Conservation (phyloP, 1,140 invertebrate genomes). For the Lethrus apterus region DNA sequence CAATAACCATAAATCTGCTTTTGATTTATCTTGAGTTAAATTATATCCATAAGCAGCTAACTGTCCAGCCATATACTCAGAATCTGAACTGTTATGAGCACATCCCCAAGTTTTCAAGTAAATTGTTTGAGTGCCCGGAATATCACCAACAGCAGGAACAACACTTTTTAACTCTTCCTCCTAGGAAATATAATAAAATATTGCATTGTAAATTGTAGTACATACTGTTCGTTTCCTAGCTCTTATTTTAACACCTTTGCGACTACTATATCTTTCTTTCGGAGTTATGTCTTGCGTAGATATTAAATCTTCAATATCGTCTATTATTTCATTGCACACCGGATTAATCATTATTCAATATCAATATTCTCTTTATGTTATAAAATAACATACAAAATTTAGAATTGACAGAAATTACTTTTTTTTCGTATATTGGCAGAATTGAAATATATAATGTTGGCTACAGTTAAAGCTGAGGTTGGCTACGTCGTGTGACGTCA, state of each 20-base stretch:
- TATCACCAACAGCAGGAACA: slow-evolving; percentile 48
- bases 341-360: too few species aligned
- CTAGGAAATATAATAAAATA: slow-evolving; percentile 12
- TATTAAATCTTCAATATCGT: slow-evolving; percentile 77
- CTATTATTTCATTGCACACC: slow-evolving; percentile 56
- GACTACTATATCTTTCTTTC: slow-evolving; percentile 61
- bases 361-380: too few species aligned
- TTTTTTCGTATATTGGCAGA: too few species aligned
- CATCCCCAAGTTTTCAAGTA: slow-evolving; percentile 98
- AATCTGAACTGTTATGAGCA: slow-evolving; percentile 92
- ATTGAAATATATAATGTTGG: too few species aligned
- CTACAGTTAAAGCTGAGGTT: too few species aligned
- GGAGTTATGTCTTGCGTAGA: slow-evolving; percentile 68
- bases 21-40: slow-evolving; percentile 71
- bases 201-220: neutral
- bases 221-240: slow-evolving; percentile 44
- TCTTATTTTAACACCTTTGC: slow-evolving; percentile 58
- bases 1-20: slow-evolving; percentile 89
- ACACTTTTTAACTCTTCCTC: slow-evolving; percentile 23
- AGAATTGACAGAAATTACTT: too few species aligned
- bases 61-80: slow-evolving; percentile 96
- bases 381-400: too few species aligned
- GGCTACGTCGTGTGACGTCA: too few species aligned
- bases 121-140: slow-evolving; percentile 85
- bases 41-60: slow-evolving; percentile 80